Conservation (phyloP, 2,888 invertebrate genomes). For the Agrilus mali region DNA sequence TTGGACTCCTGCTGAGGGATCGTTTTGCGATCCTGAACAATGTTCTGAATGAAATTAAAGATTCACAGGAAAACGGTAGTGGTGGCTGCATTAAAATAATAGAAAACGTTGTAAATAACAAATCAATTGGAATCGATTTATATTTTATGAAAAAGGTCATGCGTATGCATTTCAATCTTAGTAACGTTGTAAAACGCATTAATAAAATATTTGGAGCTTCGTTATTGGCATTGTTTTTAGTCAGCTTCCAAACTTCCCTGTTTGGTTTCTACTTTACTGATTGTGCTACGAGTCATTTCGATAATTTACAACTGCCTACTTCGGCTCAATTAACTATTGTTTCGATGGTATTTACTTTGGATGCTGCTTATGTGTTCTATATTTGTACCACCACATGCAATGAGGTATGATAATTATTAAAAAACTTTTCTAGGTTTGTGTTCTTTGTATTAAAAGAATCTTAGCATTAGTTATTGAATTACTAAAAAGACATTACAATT, state of each 20-base stretch:
- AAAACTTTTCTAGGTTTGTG: neutral
- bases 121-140: neutral
- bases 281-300: slow-evolving; percentile 4
- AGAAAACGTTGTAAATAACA: neutral
- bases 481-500: too few species aligned
- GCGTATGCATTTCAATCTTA: slow-evolving; percentile 18
- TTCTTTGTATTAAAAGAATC: neutral
- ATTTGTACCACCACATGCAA: slow-evolving; percentile 19
- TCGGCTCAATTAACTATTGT: slow-evolving; percentile 2
- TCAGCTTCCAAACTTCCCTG: slow-evolving; percentile 18
- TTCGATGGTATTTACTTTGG: slow-evolving; percentile 12
- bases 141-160: slow-evolving; percentile 1
- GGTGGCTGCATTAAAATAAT: neutral
- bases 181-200: slow-evolving; percentile 15
- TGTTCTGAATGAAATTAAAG: slow-evolving; percentile 7
- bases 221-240: slow-evolving; percentile 17
- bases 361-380: slow-evolving; percentile 18
- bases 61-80: neutral
- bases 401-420: slow-evolving; percentile 14
- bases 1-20: slow-evolving; percentile 11
- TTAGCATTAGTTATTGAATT: too few species aligned
- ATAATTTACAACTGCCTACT: slow-evolving; percentile 2
- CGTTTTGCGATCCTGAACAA: slow-evolving; percentile 15
- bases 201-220: slow-evolving; percentile 19
- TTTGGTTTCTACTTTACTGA: slow-evolving; percentile 16